These are phyloP conservation scores for Rousettus leschenaultii DNA, from an alignment of 2,113 vertebrate species.

Conservation along the genomic window DNA sequence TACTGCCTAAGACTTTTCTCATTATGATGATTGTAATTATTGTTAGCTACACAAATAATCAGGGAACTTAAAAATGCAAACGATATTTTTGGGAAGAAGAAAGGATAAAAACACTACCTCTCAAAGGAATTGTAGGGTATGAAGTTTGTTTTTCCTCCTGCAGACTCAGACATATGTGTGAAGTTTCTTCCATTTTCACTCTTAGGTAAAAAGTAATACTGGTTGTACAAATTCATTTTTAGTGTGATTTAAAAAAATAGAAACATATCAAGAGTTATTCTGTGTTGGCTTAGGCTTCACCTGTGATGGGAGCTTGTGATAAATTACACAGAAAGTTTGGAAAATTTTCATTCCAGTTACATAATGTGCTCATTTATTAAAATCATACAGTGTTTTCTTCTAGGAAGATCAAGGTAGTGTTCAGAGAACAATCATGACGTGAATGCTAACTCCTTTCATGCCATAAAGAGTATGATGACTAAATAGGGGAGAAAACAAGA, in stretches of 20 bases:
- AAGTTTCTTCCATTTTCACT: constrained; percentile 18
- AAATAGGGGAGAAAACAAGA: not conserved
- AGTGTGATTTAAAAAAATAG: not conserved
- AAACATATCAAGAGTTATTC: not conserved
- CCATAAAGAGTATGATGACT: not conserved
- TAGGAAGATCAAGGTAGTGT: constrained; percentile 15
- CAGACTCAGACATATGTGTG: not conserved
- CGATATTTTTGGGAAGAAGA: constrained; percentile 28
- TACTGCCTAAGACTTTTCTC: constrained; percentile 49
- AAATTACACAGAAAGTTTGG: constrained; percentile 21
- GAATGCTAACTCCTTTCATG: not conserved
- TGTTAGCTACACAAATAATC: constrained; percentile 63
- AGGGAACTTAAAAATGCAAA: constrained; percentile 55
- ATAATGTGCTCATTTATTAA: not conserved
- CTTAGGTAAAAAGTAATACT: constrained; percentile 13
- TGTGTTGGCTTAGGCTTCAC: not conserved
- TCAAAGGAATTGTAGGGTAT: not conserved
- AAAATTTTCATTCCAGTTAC: not conserved
- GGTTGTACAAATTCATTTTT: constrained; percentile 10
- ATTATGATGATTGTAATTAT: constrained; percentile 61
- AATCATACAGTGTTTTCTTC: not conserved
- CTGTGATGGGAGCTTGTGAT: not conserved
- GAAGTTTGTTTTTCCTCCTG: not conserved
- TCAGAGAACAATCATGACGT: not conserved
- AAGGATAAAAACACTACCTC: constrained; percentile 50